Evolutionary conservation across 2,797 vertebrate species (phyloP).

Genomic region (Lepus oiostolus): DNA sequence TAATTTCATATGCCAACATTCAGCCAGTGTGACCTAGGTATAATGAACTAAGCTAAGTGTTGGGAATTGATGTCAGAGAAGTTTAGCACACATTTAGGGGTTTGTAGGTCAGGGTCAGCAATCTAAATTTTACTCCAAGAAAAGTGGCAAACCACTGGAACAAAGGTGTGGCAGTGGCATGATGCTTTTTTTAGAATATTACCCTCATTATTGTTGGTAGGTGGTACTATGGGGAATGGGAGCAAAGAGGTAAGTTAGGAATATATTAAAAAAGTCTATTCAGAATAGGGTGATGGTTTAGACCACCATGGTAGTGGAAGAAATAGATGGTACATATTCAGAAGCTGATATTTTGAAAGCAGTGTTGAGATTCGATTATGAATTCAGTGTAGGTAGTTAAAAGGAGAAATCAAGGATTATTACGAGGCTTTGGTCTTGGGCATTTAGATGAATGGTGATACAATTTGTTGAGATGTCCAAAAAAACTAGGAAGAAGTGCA

Average conservation of each 20-base stretch:
- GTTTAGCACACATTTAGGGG: background rate
- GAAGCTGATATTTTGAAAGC: slow-evolving; percentile 27
- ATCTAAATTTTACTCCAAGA: background rate
- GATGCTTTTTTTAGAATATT: background rate
- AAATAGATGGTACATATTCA: background rate
- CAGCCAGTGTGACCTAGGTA: background rate
- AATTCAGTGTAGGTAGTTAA: background rate
- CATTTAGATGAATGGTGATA: background rate
- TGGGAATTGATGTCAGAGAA: background rate
- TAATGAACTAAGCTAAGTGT: background rate
- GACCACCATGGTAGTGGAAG: background rate
- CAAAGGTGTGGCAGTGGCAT: background rate
- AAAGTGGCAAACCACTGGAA: background rate
- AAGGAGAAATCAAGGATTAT: background rate
- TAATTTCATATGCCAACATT: background rate
- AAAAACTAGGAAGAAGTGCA: background rate
- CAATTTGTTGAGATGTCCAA: background rate
- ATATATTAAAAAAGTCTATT: background rate
- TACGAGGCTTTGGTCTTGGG: background rate
- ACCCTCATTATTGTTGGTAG: background rate
- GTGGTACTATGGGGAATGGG: background rate
- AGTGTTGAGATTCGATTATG: background rate
- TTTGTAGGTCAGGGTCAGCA: background rate
- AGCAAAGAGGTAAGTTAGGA: background rate
- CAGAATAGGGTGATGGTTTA: background rate